Percentiles rank a stretch among this genome's conserved stretches.
These are phyloP conservation scores for Platygyra sinensis DNA, from an alignment of 64 coral and sea anemone genomes.

Conservation along the genomic window DNA sequence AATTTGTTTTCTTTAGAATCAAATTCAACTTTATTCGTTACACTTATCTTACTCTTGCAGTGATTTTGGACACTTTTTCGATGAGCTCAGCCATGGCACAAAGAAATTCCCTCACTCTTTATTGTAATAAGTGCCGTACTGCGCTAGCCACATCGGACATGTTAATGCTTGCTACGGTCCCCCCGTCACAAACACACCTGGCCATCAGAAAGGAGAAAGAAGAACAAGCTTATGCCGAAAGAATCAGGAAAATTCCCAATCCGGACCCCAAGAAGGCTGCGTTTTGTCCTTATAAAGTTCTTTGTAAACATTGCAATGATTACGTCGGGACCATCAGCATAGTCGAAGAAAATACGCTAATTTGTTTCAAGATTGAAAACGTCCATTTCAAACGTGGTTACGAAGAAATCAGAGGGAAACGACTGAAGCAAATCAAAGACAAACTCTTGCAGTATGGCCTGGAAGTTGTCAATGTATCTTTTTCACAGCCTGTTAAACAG, in stretches of 20 bases:
- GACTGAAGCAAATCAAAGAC: conserved; percentile 60
- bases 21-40: background rate
- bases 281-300: conserved; percentile 61
- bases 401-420: conserved; percentile 68
- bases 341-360: conserved; percentile 56
- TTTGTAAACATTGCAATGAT: conserved; percentile 69
- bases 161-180: conserved; percentile 67
- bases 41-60: background rate
- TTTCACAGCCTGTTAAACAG: background rate
- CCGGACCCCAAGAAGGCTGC: conserved; percentile 42
- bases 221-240: conserved; percentile 13
- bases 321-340: conserved; percentile 58
- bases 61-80: background rate
- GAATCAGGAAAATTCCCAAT: conserved; percentile 64
- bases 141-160: conserved; percentile 52
- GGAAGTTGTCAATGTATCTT: conserved; percentile 67
- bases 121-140: conserved; percentile 44
- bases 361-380: conserved; percentile 81
- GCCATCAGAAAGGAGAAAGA: conserved; percentile 55
- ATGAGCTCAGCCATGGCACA: background rate
- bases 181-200: conserved; percentile 68
- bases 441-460: conserved; percentile 58
- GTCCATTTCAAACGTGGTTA: conserved; percentile 43
- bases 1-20: no score
- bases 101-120: background rate